Conservation (phyloP, 2,888 invertebrate genomes). For the Rhingia rostrata region DNA sequence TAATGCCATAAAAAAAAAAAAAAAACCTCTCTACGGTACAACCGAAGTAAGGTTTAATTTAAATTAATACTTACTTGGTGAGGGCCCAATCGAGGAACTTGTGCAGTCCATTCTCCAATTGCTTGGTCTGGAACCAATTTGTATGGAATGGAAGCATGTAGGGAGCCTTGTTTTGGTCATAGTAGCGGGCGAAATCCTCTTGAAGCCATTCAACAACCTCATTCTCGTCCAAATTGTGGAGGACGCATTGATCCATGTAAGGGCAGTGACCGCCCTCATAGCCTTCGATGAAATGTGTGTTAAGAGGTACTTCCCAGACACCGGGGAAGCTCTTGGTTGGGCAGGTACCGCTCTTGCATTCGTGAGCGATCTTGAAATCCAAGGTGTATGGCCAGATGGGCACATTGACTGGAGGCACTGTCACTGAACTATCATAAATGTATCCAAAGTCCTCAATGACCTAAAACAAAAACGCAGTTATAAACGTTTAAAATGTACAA, state of each 20-base stretch:
- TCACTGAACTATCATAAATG: conserved; percentile 96
- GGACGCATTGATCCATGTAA: conserved; percentile 94
- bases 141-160: conserved; percentile 98
- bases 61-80: conserved; percentile 85
- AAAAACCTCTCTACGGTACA: not conserved
- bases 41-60: conserved; percentile 1
- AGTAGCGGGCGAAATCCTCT: conserved; percentile 93
- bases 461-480: conserved; percentile 82
- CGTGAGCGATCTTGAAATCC: conserved; percentile 95
- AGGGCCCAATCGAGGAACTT: conserved; percentile 93
- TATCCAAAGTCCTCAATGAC: conserved; percentile 96
- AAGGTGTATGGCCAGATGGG: conserved; percentile 98
- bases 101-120: conserved; percentile 90
- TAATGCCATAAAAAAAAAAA: not conserved
- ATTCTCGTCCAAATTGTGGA: conserved; percentile 92
- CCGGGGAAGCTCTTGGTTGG: conserved; percentile 95
- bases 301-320: conserved; percentile 96
- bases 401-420: conserved; percentile 90
- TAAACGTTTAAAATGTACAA: not conserved
- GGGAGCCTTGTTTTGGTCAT: conserved; percentile 93
- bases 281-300: conserved; percentile 93
- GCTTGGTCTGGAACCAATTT: conserved; percentile 97
- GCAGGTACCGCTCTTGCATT: conserved; percentile 96
- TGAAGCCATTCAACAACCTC: conserved; percentile 93
- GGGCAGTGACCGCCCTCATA: conserved; percentile 96